A percentile compares a stretch with the other conserved stretches of the same genome.
These are phyloP conservation scores for Brachyhypopomus gauderio DNA, from an alignment of 2,113 vertebrate species.

Conservation along the genomic window DNA sequence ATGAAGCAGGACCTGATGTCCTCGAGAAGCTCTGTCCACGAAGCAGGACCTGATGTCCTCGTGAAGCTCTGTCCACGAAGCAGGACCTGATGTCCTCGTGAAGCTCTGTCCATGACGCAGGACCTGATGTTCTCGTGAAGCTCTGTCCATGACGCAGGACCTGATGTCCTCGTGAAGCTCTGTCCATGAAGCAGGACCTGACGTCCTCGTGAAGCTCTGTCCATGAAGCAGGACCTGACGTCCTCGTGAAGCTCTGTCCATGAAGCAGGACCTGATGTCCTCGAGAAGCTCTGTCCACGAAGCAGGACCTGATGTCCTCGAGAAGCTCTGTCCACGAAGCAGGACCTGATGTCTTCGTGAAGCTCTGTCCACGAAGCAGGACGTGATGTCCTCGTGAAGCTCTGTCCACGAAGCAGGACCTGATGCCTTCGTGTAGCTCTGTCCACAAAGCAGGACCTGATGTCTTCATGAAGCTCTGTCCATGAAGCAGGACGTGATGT, in stretches of 20 bases:
- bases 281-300: constrained; percentile 34
- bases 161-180: constrained; percentile 11
- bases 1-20: background rate
- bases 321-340: constrained; percentile 27
- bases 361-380: constrained; percentile 17
- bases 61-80: constrained; percentile 31
- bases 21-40: constrained; percentile 33
- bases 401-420: constrained; percentile 1
- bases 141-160: constrained; percentile 9
- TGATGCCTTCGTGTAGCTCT: constrained; percentile 8
- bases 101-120: constrained; percentile 24
- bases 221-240: background rate
- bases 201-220: constrained; percentile 20
- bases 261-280: background rate
- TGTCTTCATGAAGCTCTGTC: constrained; percentile 23
- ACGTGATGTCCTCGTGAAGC: constrained; percentile 6
- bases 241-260: constrained; percentile 32
- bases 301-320: background rate
- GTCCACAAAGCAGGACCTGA: background rate
- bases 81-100: background rate
- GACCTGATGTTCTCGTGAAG: constrained; percentile 3
- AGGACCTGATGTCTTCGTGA: background rate
- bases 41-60: background rate
- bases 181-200: background rate
- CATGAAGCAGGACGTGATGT: background rate